Percentiles rank a stretch among this genome's conserved stretches.
Conservation (phyloP, 2,888 invertebrate species). For the Agapostemon virescens region DNA sequence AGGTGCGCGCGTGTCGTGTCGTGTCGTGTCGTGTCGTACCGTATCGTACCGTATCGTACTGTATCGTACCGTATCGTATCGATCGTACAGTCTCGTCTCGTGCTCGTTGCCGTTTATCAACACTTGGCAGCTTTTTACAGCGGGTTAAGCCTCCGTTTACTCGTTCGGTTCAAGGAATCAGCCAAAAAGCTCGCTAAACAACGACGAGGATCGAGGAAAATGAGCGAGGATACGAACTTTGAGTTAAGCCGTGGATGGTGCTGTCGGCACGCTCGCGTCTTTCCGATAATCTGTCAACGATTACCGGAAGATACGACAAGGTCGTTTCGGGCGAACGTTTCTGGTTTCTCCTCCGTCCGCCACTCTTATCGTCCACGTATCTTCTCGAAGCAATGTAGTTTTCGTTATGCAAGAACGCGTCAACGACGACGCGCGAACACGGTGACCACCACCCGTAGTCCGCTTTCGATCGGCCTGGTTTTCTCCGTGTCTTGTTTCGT, state of each 20-base stretch:
- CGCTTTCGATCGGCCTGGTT: neutral
- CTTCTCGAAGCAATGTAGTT: neutral
- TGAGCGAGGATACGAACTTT: constrained; percentile 35
- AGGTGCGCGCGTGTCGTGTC: neutral
- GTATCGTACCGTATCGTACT: too few species aligned
- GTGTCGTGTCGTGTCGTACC: too few species aligned
- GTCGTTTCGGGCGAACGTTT: constrained; percentile 1
- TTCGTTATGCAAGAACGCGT: neutral
- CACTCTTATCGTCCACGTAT: neutral
- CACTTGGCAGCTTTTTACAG: constrained; percentile 27
- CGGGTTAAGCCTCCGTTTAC: constrained; percentile 30
- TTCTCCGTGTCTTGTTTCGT: neutral
- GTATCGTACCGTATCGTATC: too few species aligned
- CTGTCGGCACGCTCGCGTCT: constrained; percentile 41
- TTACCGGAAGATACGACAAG: constrained; percentile 49
- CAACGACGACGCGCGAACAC: neutral
- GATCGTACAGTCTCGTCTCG: neutral
- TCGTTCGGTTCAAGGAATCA: constrained; percentile 25
- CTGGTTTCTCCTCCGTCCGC: neutral
- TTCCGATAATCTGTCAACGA: constrained; percentile 46
- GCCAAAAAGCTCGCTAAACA: constrained; percentile 49
- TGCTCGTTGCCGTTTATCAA: neutral
- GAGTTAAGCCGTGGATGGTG: constrained; percentile 5
- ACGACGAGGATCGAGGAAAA: constrained; percentile 48
- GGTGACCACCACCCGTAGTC: neutral